Conservation (phyloP, 2,113 vertebrate genomes). For the Acanthisitta chloris region DNA sequence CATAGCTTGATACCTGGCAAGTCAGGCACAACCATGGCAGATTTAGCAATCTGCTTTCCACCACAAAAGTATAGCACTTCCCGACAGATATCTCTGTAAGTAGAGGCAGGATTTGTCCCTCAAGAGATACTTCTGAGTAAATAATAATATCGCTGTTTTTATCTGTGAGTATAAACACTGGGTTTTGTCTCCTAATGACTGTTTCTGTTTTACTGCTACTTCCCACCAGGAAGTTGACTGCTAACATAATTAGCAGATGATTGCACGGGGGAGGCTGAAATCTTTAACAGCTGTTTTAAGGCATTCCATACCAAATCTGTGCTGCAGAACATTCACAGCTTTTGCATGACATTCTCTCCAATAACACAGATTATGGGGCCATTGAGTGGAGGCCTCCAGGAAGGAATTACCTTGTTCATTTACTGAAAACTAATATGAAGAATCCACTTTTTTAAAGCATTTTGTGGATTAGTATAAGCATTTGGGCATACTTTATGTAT, state of each 20-base stretch:
- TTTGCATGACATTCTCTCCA: neutral
- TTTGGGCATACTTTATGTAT: neutral
- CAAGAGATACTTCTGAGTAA: conserved; percentile 4
- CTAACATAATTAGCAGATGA: conserved; percentile 63
- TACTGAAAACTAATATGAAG: neutral
- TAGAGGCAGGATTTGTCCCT: neutral
- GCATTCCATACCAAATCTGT: neutral
- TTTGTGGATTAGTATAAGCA: neutral
- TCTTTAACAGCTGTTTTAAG: conserved; percentile 49
- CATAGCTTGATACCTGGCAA: neutral
- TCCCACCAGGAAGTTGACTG: conserved; percentile 60
- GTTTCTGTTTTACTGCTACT: conserved; percentile 60
- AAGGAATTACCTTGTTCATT: neutral
- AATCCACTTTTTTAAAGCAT: neutral
- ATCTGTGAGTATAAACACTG: conserved; percentile 40
- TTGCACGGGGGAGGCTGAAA: conserved; percentile 32
- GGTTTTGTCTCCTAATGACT: conserved; percentile 43
- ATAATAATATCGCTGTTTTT: conserved; percentile 32
- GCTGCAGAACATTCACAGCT: neutral
- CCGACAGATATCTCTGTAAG: neutral
- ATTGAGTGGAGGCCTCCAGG: neutral
- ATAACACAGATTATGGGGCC: neutral
- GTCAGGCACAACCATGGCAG: neutral
- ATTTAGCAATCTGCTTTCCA: neutral
- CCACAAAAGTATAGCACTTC: neutral